Evolutionary conservation across 2,888 invertebrate genomes (phyloP).

Genomic region (Bellardia bayeri): DNA sequence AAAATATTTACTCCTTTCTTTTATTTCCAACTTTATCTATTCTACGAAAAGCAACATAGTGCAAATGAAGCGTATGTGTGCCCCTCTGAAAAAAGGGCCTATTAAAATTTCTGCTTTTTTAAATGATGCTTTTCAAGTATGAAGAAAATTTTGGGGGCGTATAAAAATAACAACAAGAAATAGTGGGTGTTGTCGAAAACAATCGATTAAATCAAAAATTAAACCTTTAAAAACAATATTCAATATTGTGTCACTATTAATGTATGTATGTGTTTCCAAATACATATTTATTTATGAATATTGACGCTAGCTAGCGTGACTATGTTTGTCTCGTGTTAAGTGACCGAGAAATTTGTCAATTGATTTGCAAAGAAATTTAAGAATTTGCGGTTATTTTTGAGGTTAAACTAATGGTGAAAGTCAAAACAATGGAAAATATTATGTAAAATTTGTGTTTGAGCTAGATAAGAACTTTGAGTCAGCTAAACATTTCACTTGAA

Average conservation of each 20-base stretch:
- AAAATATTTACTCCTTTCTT: neutral
- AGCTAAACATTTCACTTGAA: no score
- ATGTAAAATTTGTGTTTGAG: neutral
- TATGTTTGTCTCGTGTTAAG: neutral
- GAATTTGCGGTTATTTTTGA: neutral
- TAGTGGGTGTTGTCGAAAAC: neutral
- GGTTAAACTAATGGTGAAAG: constrained; percentile 16
- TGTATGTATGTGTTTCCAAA: neutral
- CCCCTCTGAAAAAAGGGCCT: neutral
- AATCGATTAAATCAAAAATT: neutral
- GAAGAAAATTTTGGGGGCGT: neutral
- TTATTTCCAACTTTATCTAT: neutral
- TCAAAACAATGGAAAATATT: neutral
- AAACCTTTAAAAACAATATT: neutral
- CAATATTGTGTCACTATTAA: neutral
- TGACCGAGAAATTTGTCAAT: constrained; percentile 51
- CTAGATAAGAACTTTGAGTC: no score
- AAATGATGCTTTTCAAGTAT: neutral
- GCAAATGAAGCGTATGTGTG: neutral
- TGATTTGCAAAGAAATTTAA: constrained; percentile 8
- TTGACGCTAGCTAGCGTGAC: neutral
- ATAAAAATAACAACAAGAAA: neutral
- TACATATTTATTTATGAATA: neutral
- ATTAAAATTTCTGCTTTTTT: neutral
- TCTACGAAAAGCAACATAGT: neutral